Evolutionary conservation across 2,888 invertebrate species (phyloP), one percentile per base, ranked within the genome.

Genomic region (Torymus texanus): DNA sequence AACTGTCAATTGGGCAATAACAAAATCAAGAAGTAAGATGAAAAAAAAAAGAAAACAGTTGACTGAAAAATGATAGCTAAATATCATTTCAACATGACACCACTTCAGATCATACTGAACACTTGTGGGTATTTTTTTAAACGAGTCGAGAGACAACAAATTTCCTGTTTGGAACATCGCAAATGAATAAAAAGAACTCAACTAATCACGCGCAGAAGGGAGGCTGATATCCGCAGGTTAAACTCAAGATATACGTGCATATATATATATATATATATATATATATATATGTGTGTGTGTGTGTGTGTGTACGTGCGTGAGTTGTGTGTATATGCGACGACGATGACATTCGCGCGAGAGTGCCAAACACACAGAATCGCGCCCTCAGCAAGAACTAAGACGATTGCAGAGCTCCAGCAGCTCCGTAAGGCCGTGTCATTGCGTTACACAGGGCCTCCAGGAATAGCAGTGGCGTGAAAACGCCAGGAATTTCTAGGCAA

Each of bases 1-100:
- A 79, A 81, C 62, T 76, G 79, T 73, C 79, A 79, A 10, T 80
- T 72, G 74, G 65, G 41, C 73, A 65, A 76, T 67, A 81, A 76
- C 78, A 71, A 77, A 77, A 77, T 74, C 13, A 29, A 71, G 59
- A 63, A 61, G 41, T 29, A 29, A 29, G 29, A 29, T 5, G 8
- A 29, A 29, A 29, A 41, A 79, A 79, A 65, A 55, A 53, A 55
- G 8, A 74, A 78, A 72, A 81, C 76, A 82, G n/a, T 63, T 75
- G 81, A 74, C 56, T 50, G 53, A 41, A 74, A 29, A 77, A 53
- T 71, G 59, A 56, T 59, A 72, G 70, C 61, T 67, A 76, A 50
- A 76, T 70, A 50, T 55, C 68, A 72, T 73, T 80, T 72, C 41
- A 63, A 58, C 29, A 56, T 68, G 53, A 18, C 53, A 72, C 29